These are phyloP conservation scores for Maniola jurtina DNA, from an alignment of 1,140 invertebrate genomes.

Conservation along the genomic window DNA sequence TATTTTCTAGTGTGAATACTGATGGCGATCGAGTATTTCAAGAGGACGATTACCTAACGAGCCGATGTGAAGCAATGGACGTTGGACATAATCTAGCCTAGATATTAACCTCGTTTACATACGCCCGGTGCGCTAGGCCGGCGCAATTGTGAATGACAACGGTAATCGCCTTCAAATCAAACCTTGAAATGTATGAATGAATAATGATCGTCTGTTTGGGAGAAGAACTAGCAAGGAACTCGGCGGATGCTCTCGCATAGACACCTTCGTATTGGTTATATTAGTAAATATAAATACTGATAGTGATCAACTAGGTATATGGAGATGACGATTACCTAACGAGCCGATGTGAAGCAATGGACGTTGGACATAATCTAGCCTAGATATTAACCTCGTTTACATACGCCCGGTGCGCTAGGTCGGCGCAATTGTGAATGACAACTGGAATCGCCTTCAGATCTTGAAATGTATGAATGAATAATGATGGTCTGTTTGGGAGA, in stretches of 20 bases:
- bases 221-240: no score
- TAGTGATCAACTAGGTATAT: not conserved
- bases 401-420: slow-evolving; percentile 34
- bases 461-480: not conserved
- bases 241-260: no score
- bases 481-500: no score
- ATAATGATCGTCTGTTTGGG: no score
- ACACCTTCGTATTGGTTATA: no score
- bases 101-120: slow-evolving; percentile 47
- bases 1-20: no score
- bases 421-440: slow-evolving; percentile 10
- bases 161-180: not conserved
- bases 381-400: slow-evolving; percentile 45
- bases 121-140: slow-evolving; percentile 30
- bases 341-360: slow-evolving; percentile 36
- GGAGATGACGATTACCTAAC: slow-evolving; percentile 40
- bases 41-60: slow-evolving; percentile 42
- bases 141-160: slow-evolving; percentile 6
- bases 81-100: slow-evolving; percentile 39
- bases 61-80: slow-evolving; percentile 35
- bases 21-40: not conserved
- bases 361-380: slow-evolving; percentile 38
- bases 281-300: not conserved
- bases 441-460: not conserved
- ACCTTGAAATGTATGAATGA: not conserved